phyloP scores from a whole-genome alignment of 2,797 vertebrate genomes.

The Salmo trutta region DNA sequence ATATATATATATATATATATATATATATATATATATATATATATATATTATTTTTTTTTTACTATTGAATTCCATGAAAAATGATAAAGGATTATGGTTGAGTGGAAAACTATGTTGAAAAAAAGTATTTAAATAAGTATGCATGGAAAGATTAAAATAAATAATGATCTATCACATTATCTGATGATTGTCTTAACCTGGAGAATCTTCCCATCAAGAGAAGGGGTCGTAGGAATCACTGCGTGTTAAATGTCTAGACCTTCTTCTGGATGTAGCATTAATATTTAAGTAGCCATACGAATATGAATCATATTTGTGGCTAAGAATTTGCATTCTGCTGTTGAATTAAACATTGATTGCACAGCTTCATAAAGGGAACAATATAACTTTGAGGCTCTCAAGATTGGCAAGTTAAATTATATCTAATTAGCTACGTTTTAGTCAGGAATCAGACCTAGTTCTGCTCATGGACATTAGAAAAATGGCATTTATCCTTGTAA shows the following conservation, averaged over 20 bases:
- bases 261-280: slow-evolving; percentile 54
- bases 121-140: neutral
- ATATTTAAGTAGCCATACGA: slow-evolving; percentile 61
- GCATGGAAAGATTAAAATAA: neutral
- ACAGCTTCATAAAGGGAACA: slow-evolving; percentile 58
- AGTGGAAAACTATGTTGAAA: too few species aligned
- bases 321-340: slow-evolving; percentile 61
- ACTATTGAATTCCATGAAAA: too few species aligned
- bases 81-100: too few species aligned
- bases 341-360: slow-evolving; percentile 67
- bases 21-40: neutral
- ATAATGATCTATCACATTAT: neutral
- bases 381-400: slow-evolving; percentile 60
- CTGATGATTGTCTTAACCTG: neutral
- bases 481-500: neutral
- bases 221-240: slow-evolving; percentile 29
- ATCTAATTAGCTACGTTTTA: slow-evolving; percentile 56
- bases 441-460: slow-evolving; percentile 56
- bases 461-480: slow-evolving; percentile 31
- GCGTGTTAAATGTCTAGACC: slow-evolving; percentile 39
- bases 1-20: too few species aligned
- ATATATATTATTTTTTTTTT: too few species aligned
- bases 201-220: neutral
- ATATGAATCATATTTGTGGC: slow-evolving; percentile 62
- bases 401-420: slow-evolving; percentile 62